phyloP scores from a whole-genome alignment of 2,797 vertebrate genomes.

The Onychomys leucogaster region DNA sequence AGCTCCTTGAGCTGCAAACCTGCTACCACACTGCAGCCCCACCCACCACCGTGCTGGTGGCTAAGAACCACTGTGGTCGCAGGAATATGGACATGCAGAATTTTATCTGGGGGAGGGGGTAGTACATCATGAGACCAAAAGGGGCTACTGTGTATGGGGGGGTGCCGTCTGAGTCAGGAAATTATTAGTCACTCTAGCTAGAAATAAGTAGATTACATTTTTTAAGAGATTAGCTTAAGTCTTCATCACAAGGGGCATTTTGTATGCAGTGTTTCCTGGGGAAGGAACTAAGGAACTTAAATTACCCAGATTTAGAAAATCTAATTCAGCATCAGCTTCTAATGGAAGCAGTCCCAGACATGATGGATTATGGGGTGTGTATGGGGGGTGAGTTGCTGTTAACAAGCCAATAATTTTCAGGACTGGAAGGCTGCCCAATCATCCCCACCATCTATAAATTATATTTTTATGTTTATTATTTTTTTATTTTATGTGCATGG shows the following conservation, averaged over 20 bases:
- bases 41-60: fast-evolving
- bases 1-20: too few relatives aligned
- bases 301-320: constrained; percentile 58
- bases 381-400: neutral
- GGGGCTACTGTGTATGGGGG: neutral
- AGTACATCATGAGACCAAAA: constrained; percentile 45
- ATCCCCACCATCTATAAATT: neutral
- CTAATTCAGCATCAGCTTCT: neutral
- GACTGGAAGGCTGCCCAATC: too few relatives aligned
- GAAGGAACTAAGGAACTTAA: constrained; percentile 5
- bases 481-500: neutral
- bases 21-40: neutral
- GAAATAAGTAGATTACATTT: constrained; percentile 77
- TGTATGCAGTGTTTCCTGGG: constrained; percentile 33
- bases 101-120: neutral
- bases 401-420: neutral
- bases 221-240: constrained; percentile 76
- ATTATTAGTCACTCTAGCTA: constrained; percentile 6
- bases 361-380: neutral
- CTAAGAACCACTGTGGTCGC: neutral
- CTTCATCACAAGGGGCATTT: constrained; percentile 64
- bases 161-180: constrained; percentile 17
- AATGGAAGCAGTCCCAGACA: constrained; percentile 24
- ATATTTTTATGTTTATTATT: neutral
- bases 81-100: neutral